These are phyloP conservation scores for Tipula confusa DNA, from an alignment of 2,888 invertebrate species.

Conservation along the genomic window DNA sequence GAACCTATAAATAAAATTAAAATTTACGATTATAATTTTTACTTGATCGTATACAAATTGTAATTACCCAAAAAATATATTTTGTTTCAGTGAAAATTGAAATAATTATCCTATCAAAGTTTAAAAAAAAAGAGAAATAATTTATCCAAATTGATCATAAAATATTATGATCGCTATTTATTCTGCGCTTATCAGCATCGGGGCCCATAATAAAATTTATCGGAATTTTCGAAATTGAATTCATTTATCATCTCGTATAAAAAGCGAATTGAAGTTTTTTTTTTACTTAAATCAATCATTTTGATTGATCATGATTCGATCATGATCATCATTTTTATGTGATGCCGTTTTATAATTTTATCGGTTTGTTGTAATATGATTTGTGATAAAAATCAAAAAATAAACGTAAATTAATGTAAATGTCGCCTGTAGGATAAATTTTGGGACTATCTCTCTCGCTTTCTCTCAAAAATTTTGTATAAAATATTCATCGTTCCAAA, in stretches of 20 bases:
- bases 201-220: neutral
- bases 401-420: slow-evolving; percentile 16
- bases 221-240: slow-evolving; percentile 7
- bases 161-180: slow-evolving; percentile 20
- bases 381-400: neutral
- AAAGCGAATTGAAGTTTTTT: neutral
- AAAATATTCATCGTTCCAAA: neutral
- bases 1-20: too few species aligned
- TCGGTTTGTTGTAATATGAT: neutral
- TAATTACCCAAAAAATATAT: too few species aligned
- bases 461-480: neutral
- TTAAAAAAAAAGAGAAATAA: neutral
- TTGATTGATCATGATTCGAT: neutral
- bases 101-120: too few species aligned
- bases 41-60: too few species aligned
- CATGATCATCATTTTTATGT: neutral
- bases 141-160: slow-evolving; percentile 14
- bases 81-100: too few species aligned
- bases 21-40: too few species aligned
- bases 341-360: neutral
- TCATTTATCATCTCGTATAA: neutral
- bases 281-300: neutral
- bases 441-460: neutral
- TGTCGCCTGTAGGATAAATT: neutral
- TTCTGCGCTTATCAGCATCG: neutral